Base-by-base conservation (phyloP, 2,113 vertebrate species). In the Terrapene triunguis region DNA sequence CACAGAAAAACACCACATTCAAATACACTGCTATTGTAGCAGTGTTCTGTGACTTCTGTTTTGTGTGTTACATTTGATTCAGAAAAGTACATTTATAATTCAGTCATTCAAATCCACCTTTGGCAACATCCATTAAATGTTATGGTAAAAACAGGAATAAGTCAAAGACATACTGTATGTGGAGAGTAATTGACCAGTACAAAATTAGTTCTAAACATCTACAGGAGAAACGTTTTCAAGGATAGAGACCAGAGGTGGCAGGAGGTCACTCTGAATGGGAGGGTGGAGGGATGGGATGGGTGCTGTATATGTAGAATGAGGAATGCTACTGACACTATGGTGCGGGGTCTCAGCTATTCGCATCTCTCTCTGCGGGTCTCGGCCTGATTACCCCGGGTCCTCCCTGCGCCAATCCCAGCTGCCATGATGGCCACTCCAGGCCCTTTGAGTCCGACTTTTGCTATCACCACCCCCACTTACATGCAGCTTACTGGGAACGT, bases 141-240 rank as follows among this genome's bases (percentile, higher is more conserved):
- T 24, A 59, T 4, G 12, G 27, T 80, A 72, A 29, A 84, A 79
- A 42, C 1, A n/a, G 3, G 11, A 54, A 25, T 6, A 22, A 1
- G 72, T n/a, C 6, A 24, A 27, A 57, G 4, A 9, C 21, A 11
- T 9, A 57, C 14, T 12, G 35, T 47, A 12, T 0, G 1, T 78
- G 35, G 53, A 17, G 17, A 32, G 69, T 54, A 59, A 87, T 8
- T 44, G 87, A 87, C 2, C 1, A 1, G 42, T 21, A 8, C 79
- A 24, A 79, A 62, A 19, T 4, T 1, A 1, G 8, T 48, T 16
- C 35, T 0, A 38, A 42, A 59, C n/a, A 72, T 8, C 3, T 80
- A n/a, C 35, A 12, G 42, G 50, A n/a, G 7, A 88, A 82, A 42
- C 72, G 9, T 0, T 0, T 81, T 2, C 87, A 69, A 0, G 5